Percentiles rank a stretch among this genome's conserved stretches.
Evolutionary conservation across 2,888 invertebrate genomes (phyloP).

Genomic region (Andrena minutula): DNA sequence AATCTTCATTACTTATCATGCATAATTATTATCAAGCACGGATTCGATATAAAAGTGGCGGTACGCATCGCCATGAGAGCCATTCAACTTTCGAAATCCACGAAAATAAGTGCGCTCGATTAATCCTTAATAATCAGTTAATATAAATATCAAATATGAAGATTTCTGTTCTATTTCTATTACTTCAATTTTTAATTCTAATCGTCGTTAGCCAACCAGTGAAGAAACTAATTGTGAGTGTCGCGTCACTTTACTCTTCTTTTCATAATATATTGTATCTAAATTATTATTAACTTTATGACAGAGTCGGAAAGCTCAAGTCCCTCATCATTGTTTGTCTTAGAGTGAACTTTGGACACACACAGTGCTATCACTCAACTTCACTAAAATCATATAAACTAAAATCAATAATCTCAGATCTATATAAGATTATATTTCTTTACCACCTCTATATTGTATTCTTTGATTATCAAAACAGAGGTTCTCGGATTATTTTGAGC

Average conservation of each 20-base stretch:
- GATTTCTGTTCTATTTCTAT: constrained; percentile 16
- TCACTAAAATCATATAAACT: background rate
- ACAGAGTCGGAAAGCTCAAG: background rate
- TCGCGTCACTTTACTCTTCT: background rate
- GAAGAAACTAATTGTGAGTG: constrained; percentile 37
- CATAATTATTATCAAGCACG: constrained; percentile 57
- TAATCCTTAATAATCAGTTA: constrained; percentile 8
- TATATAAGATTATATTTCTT: background rate
- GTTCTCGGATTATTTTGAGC: background rate
- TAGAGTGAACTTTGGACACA: too few species aligned
- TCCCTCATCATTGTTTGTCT: too few species aligned
- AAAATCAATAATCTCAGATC: background rate
- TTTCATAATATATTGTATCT: background rate
- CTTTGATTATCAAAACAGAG: background rate
- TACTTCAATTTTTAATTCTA: constrained; percentile 9
- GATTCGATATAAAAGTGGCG: constrained; percentile 59
- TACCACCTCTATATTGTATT: background rate
- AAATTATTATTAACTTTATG: background rate
- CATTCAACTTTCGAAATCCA: constrained; percentile 38
- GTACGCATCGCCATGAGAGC: constrained; percentile 4
- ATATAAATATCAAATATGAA: constrained; percentile 25
- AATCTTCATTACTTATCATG: constrained; percentile 34
- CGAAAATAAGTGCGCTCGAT: constrained; percentile 6
- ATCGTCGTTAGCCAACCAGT: constrained; percentile 33
- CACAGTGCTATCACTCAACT: too few species aligned